Conservation (phyloP, 2,797 vertebrate genomes). For the Spheniscus humboldti region DNA sequence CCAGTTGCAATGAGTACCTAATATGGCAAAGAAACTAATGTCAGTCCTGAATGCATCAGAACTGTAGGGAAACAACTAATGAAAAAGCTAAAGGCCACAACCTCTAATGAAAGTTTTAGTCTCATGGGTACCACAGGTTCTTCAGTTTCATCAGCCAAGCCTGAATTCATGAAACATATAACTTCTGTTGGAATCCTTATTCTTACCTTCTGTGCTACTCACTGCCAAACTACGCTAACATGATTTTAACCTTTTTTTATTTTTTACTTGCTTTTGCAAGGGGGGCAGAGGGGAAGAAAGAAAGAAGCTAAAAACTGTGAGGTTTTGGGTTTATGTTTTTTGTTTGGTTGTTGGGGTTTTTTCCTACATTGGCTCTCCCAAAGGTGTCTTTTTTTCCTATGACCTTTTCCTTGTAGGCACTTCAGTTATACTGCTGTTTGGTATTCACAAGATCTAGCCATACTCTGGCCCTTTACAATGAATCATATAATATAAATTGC, state of each 20-base stretch:
- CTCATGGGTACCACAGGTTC: not conserved
- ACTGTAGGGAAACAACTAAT: not conserved
- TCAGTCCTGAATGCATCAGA: not conserved
- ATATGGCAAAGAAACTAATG: not conserved
- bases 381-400: not conserved
- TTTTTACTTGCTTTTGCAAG: not conserved
- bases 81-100: not conserved
- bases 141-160: not conserved
- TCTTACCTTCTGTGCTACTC: not conserved
- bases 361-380: not conserved
- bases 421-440: not conserved
- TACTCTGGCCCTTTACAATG: not conserved
- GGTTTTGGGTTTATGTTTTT: not conserved
- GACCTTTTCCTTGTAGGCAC: not conserved
- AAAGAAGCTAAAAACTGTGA: not conserved
- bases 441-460: not conserved
- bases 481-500: not conserved
- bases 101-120: not conserved
- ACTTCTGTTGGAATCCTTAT: not conserved
- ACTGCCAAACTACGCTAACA: not conserved
- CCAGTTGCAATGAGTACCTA: not conserved
- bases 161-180: not conserved
- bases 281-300: fast-evolving
- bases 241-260: not conserved
- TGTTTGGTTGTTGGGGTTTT: not conserved